Percentiles rank a stretch among this genome's conserved stretches.
Conservation (phyloP, 1,140 invertebrate species). For the Galleria mellonella region DNA sequence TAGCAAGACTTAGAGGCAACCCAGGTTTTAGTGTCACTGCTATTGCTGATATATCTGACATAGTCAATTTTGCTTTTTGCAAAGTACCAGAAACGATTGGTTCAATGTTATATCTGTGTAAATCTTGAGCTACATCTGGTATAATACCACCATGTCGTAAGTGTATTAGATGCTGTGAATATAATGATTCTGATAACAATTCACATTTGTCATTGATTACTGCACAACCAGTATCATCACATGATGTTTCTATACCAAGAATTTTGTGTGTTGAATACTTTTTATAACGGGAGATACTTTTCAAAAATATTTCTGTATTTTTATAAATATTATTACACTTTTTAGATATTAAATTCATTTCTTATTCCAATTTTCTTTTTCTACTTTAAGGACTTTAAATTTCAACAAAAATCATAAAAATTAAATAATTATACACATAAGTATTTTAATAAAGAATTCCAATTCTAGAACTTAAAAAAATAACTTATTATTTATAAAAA, state of each 20-base stretch:
- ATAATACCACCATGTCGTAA: conserved; percentile 93
- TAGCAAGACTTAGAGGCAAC: conserved; percentile 83
- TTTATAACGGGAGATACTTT: too few relatives aligned
- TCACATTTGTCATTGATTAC: conserved; percentile 84
- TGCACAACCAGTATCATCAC: conserved; percentile 96
- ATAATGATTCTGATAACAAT: conserved; percentile 84
- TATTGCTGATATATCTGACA: conserved; percentile 88
- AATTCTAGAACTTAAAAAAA: too few relatives aligned
- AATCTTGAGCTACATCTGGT: conserved; percentile 87
- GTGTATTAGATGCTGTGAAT: conserved; percentile 86
- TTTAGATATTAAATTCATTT: too few relatives aligned
- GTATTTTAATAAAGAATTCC: too few relatives aligned
- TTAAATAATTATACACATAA: too few relatives aligned
- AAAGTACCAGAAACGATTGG: conserved; percentile 83
- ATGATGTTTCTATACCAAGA: conserved; percentile 97
- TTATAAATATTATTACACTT: background rate
- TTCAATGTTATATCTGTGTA: conserved; percentile 89
- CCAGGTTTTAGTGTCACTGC: conserved; percentile 94
- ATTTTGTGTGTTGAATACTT: conserved; percentile 12
- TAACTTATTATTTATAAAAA: too few relatives aligned
- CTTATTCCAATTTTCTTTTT: too few relatives aligned
- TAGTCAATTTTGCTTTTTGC: conserved; percentile 76
- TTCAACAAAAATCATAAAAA: too few relatives aligned
- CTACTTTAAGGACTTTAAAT: too few relatives aligned
- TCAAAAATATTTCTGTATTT: conserved; percentile 10